phyloP scores from a whole-genome alignment of 92 coral and sea anemone genomes.

The Chrysogorgia sp. region DNA sequence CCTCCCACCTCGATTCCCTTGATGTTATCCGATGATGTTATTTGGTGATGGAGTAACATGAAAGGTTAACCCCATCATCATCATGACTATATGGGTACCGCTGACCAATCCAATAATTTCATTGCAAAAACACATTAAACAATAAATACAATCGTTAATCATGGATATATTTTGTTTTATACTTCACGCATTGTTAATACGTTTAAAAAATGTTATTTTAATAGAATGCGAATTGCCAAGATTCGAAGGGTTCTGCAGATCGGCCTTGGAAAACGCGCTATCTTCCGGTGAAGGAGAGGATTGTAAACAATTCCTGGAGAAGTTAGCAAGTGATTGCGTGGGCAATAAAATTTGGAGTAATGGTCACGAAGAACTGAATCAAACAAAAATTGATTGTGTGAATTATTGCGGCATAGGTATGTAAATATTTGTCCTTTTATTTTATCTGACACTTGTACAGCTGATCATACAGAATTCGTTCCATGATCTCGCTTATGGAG shows the following conservation, averaged over 20 bases:
- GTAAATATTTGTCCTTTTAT: background rate
- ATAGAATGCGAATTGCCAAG: background rate
- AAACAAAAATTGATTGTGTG: background rate
- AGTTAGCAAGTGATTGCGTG: constrained; percentile 5
- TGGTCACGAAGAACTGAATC: background rate
- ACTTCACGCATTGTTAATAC: too few species aligned
- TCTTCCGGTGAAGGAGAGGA: background rate
- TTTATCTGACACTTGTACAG: background rate
- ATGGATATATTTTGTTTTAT: too few species aligned
- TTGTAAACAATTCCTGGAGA: background rate
- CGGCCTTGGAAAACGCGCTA: constrained; percentile 11
- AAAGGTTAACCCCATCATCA: too few species aligned
- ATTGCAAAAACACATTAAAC: too few species aligned
- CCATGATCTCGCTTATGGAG: too few species aligned
- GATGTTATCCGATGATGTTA: too few species aligned
- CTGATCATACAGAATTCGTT: too few species aligned
- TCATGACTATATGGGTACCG: too few species aligned
- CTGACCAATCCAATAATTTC: too few species aligned
- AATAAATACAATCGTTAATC: too few species aligned
- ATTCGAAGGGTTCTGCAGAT: constrained; percentile 12
- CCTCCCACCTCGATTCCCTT: too few species aligned
- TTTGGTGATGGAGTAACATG: too few species aligned
- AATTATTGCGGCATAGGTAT: constrained; percentile 11
- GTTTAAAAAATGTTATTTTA: background rate
- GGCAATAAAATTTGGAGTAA: background rate